Conservation (phyloP, 2,113 vertebrate genomes). For the Megalops atlanticus region DNA sequence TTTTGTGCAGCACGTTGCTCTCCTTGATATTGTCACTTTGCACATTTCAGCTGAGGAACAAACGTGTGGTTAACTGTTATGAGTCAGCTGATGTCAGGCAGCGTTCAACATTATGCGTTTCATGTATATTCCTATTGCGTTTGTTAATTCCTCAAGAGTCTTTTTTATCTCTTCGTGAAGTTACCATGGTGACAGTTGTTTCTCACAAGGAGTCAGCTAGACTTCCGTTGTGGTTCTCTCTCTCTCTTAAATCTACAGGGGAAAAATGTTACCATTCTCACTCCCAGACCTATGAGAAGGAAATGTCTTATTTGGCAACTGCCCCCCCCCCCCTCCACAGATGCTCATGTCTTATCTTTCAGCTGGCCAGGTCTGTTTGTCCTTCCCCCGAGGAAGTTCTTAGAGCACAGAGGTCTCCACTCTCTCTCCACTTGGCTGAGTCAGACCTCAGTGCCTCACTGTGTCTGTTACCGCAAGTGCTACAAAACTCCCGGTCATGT, state of each 20-base stretch:
- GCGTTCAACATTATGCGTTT: background rate
- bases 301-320: background rate
- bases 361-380: background rate
- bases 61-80: background rate
- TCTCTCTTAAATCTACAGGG: background rate
- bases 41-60: background rate
- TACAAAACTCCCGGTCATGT: background rate
- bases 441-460: background rate
- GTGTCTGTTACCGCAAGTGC: background rate
- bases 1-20: background rate
- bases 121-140: too few relatives aligned
- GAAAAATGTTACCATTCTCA: background rate
- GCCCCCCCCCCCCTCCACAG: background rate
- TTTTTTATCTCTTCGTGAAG: background rate
- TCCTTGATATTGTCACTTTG: background rate
- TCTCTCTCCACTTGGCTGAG: background rate
- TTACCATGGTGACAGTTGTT: slow-evolving; percentile 9
- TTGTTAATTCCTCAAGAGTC: background rate
- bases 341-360: background rate
- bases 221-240: background rate
- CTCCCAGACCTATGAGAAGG: background rate
- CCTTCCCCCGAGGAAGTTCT: background rate
- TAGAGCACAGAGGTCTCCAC: background rate
- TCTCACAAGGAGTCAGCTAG: background rate
- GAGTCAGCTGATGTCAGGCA: background rate